Evolutionary conservation across 2,113 vertebrate species (phyloP).

Genomic region (Dasyornis broadbenti): DNA sequence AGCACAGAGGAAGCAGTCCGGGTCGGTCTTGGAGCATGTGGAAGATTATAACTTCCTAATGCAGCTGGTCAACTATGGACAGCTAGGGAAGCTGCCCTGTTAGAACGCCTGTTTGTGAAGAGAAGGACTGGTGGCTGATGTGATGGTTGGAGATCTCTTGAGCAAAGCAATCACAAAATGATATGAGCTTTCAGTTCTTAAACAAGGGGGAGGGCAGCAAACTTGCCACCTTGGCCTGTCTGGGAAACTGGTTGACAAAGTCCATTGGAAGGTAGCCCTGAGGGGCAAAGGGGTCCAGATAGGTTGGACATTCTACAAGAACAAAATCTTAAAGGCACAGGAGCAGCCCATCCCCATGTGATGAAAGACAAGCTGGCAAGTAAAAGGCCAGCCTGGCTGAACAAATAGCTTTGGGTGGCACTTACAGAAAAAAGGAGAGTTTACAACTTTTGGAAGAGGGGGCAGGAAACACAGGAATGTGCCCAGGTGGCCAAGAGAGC

Average conservation of each 20-base stretch:
- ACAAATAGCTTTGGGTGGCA: neutral
- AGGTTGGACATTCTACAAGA: neutral
- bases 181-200: neutral
- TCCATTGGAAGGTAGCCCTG: neutral
- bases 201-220: neutral
- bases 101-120: neutral
- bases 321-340: neutral
- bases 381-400: neutral
- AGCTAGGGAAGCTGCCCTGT: neutral
- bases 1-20: neutral
- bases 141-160: neutral
- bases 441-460: neutral
- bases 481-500: neutral
- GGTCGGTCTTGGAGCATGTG: neutral
- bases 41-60: neutral
- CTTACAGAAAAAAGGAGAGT: neutral
- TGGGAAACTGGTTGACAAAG: neutral
- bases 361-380: neutral
- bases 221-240: neutral
- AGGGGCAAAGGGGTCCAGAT: neutral
- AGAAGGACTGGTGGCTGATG: neutral
- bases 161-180: accelerated
- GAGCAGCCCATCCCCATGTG: neutral
- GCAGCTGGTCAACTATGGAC: neutral
- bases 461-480: neutral